Percentiles rank a stretch among this genome's conserved stretches.
These are phyloP conservation scores for Tetanocera ferruginea DNA, from an alignment of 2,888 invertebrate genomes.

Conservation along the genomic window DNA sequence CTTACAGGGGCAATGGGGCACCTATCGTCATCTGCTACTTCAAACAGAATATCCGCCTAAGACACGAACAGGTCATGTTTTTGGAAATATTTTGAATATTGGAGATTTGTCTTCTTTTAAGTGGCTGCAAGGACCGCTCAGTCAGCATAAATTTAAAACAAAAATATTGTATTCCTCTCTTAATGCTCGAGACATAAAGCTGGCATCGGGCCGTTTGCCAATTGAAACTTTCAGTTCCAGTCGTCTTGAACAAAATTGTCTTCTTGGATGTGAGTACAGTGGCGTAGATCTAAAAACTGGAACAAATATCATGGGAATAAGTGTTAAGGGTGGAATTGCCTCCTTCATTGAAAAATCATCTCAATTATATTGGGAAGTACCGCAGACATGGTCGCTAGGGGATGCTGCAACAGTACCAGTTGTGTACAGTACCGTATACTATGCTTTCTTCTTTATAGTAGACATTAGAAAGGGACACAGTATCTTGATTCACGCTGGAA, in stretches of 20 bases:
- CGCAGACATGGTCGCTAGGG: conserved; percentile 79
- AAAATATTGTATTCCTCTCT: conserved; percentile 77
- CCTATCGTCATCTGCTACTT: conserved; percentile 82
- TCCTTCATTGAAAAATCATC: conserved; percentile 59
- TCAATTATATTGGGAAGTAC: conserved; percentile 75
- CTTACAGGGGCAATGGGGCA: conserved; percentile 73
- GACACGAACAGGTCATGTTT: conserved; percentile 75
- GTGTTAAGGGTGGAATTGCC: conserved; percentile 70
- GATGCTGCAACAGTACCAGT: conserved; percentile 85
- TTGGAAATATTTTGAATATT: conserved; percentile 78
- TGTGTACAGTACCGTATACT: conserved; percentile 79
- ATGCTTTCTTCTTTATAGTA: conserved; percentile 67
- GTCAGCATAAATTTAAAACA: conserved; percentile 71
- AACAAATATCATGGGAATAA: conserved; percentile 75
- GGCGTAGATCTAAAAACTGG: conserved; percentile 73
- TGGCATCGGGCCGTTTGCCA: conserved; percentile 87
- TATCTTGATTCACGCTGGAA: conserved; percentile 74
- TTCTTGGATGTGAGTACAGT: conserved; percentile 77
- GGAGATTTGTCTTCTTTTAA: conserved; percentile 86
- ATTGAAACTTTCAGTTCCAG: conserved; percentile 82
- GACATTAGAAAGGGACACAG: conserved; percentile 64
- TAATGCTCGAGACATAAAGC: conserved; percentile 94
- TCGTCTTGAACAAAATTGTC: conserved; percentile 74
- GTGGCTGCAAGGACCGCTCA: conserved; percentile 80
- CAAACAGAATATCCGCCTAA: conserved; percentile 59